phyloP scores from a whole-genome alignment of 1,140 invertebrate species.

The Lordiphosa collinella region DNA sequence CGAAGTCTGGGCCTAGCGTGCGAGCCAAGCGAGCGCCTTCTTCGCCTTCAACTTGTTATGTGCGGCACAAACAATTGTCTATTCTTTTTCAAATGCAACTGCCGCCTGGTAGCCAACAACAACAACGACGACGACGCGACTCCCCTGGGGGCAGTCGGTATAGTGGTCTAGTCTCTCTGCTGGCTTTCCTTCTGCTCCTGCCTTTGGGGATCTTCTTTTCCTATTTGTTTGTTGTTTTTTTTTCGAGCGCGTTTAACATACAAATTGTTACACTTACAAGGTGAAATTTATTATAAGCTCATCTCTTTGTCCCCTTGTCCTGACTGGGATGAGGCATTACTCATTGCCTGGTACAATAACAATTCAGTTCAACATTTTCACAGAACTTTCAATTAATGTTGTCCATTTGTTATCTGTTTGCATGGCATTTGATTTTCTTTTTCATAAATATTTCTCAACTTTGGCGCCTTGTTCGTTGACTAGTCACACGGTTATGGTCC shows the following conservation, averaged over 20 bases:
- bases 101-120: constrained; percentile 43
- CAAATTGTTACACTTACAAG: constrained; percentile 79
- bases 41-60: constrained; percentile 68
- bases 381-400: constrained; percentile 40
- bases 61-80: constrained; percentile 72
- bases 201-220: constrained; percentile 30
- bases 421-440: constrained; percentile 14
- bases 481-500: constrained; percentile 55
- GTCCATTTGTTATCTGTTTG: constrained; percentile 27
- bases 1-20: constrained; percentile 14
- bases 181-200: constrained; percentile 21
- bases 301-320: constrained; percentile 13
- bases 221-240: constrained; percentile 9
- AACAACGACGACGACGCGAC: constrained; percentile 23
- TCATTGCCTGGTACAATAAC: constrained; percentile 32
- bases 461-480: constrained; percentile 25
- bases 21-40: constrained; percentile 21
- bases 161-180: constrained; percentile 17
- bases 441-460: constrained; percentile 24
- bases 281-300: constrained; percentile 73
- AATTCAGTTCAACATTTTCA: constrained; percentile 4
- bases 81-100: constrained; percentile 67
- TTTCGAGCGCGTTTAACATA: constrained; percentile 71
- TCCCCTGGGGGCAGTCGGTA: constrained; percentile 45
- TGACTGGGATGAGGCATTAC: constrained; percentile 22